phyloP scores from a whole-genome alignment of 2,888 invertebrate species.

The Dendrolimus pini region DNA sequence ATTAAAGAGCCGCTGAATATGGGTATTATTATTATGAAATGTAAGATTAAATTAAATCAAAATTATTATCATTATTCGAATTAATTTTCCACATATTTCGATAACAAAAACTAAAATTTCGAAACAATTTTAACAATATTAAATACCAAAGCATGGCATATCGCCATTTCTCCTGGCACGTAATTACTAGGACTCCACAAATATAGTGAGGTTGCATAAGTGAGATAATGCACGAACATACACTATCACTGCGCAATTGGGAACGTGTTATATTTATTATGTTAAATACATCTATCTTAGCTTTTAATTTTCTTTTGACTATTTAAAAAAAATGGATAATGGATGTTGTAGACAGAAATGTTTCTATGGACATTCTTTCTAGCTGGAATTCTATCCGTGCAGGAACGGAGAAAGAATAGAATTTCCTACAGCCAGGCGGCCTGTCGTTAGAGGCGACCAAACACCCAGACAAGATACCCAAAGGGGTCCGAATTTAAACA shows the following conservation, averaged over 20 bases:
- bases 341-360: no score
- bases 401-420: no score
- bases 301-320: conserved; percentile 1
- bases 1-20: no score
- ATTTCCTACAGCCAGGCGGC: no score
- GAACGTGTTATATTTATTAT: conserved; percentile 23
- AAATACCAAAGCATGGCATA: conserved; percentile 16
- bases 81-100: not conserved
- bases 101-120: conserved; percentile 4
- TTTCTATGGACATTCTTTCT: no score
- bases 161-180: conserved; percentile 24
- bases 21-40: no score
- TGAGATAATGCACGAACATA: conserved; percentile 26
- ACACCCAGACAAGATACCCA: no score
- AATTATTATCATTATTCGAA: no score
- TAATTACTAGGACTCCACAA: conserved; percentile 5
- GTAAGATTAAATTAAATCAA: no score
- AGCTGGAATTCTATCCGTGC: no score
- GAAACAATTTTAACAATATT: conserved; percentile 13
- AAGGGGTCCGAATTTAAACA: no score
- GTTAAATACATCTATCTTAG: not conserved
- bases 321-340: not conserved
- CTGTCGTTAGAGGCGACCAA: no score
- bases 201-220: conserved; percentile 15
- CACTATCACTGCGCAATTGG: conserved; percentile 27